Base-by-base conservation (phyloP, 2,888 invertebrate genomes). In the Andrena trimmerana region DNA sequence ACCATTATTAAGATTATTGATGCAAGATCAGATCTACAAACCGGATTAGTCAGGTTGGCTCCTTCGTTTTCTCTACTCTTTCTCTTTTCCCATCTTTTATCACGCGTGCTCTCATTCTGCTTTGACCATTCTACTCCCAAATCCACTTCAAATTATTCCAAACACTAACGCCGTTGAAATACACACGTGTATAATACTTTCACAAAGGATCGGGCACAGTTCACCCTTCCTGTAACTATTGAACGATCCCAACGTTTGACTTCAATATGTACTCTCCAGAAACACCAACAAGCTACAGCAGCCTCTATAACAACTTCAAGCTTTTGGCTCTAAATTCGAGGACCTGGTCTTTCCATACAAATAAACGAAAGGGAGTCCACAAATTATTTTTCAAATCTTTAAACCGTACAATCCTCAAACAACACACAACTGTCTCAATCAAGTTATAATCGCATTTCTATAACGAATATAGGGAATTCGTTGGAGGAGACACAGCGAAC, bases 1-100 rank as follows among this genome's bases (percentile, higher is more conserved):
- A 91, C 91, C 92, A 91, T 93, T 92, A 92, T 92, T 91, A 92
- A 92, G 90, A 88, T 91, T 91, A 92, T 92, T 91, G 91, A 92
- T 92, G 91, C 88, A 83, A 91, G 91, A 92, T 92, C 88, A 79
- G 90, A 93, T 92, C 92, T 90, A 88, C 88, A 87, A 66, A 86
- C 83, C 90, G 91, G 92, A 92, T 92, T 91, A 92, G 91, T 91
- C 88, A 52, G 84, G 77, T 86, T 82, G 83, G 80, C 77, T 83
- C 85, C 16, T 42, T 84, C 84, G 85, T 86, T 86, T 86, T 70
- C 84, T 74, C 33, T 83, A 67, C 76, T 73, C 78, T 72, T 81
- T 69, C 62, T 57, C 67, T 72, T 80, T 84, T 62, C 74, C 73
- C 78, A 70, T 73, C 71, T 72, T 71, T 67, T 75, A 86, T 84